Conservation (phyloP, 64 coral and sea anemone genomes). For the Cladopsammia gracilis region DNA sequence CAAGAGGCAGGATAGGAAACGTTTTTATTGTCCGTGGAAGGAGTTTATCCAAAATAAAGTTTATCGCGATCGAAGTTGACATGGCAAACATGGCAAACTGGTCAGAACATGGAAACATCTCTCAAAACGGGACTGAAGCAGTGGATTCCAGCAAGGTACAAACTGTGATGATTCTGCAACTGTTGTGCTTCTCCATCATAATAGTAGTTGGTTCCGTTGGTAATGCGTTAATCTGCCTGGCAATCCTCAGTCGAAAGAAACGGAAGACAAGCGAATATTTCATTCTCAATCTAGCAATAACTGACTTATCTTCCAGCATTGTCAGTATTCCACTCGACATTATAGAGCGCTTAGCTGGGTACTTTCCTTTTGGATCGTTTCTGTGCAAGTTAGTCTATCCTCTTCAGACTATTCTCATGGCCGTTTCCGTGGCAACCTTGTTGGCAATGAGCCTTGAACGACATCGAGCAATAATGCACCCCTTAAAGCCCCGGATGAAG, state of each 20-base stretch:
- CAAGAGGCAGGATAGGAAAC: no score
- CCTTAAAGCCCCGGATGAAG: conserved; percentile 75
- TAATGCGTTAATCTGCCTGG: conserved; percentile 78
- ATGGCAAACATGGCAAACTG: conserved; percentile 28
- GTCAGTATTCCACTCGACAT: conserved; percentile 87
- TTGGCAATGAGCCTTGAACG: conserved; percentile 87
- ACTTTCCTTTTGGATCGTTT: conserved; percentile 75
- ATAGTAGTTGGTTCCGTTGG: conserved; percentile 55
- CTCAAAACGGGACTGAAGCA: background rate
- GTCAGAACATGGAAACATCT: background rate
- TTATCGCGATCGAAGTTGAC: no score
- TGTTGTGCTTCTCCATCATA: conserved; percentile 59
- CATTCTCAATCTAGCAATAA: conserved; percentile 81
- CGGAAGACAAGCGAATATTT: conserved; percentile 87
- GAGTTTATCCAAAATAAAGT: no score
- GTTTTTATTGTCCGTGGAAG: no score
- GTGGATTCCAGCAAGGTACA: background rate
- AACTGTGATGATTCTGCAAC: conserved; percentile 19
- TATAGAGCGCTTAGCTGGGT: conserved; percentile 61
- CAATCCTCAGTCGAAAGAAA: conserved; percentile 65
- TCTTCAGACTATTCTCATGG: conserved; percentile 86
- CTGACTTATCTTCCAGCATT: conserved; percentile 69
- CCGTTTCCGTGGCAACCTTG: conserved; percentile 79
- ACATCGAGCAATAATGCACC: conserved; percentile 81
- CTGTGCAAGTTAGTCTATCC: conserved; percentile 88